A percentile compares a stretch with the other conserved stretches of the same genome.
Conservation (phyloP, 2,888 invertebrate genomes). For the Agonopterix heracliana region DNA sequence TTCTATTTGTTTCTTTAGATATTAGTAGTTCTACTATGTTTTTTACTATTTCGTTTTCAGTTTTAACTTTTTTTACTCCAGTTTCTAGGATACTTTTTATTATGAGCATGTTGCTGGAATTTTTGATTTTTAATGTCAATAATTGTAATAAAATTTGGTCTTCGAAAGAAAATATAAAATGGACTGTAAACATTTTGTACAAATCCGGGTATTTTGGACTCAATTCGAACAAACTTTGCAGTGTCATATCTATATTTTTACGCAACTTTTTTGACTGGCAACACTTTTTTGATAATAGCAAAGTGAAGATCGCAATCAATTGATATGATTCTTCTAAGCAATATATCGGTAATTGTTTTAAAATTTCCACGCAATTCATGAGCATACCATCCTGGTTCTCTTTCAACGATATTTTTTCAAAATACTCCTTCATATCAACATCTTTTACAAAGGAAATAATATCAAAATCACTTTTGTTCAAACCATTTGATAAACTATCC, state of each 20-base stretch:
- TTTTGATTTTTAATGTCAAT: slow-evolving; percentile 51
- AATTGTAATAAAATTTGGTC: slow-evolving; percentile 42
- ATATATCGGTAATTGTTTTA: slow-evolving; percentile 47
- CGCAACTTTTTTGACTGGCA: slow-evolving; percentile 46
- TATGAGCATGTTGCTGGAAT: slow-evolving; percentile 41
- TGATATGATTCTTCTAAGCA: slow-evolving; percentile 61
- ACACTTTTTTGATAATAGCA: slow-evolving; percentile 52
- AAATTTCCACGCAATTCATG: slow-evolving; percentile 38
- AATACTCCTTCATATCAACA: slow-evolving; percentile 33
- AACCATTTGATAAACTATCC: slow-evolving; percentile 41
- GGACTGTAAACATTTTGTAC: slow-evolving; percentile 53
- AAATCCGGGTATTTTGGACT: slow-evolving; percentile 57
- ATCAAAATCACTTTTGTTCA: slow-evolving; percentile 46
- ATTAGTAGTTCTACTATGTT: slow-evolving; percentile 50
- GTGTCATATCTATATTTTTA: slow-evolving; percentile 38
- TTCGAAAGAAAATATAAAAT: slow-evolving; percentile 51
- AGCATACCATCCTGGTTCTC: slow-evolving; percentile 31
- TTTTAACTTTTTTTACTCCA: slow-evolving; percentile 57
- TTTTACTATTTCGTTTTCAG: slow-evolving; percentile 52
- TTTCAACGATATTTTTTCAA: slow-evolving; percentile 28
- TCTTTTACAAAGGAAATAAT: slow-evolving; percentile 38
- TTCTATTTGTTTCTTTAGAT: slow-evolving; percentile 33
- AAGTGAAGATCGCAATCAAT: slow-evolving; percentile 48
- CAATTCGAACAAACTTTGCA: slow-evolving; percentile 56
- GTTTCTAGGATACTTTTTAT: slow-evolving; percentile 52